Evolutionary conservation across 2,888 invertebrate genomes (phyloP).

Genomic region (Pachliopta kotzebuea): DNA sequence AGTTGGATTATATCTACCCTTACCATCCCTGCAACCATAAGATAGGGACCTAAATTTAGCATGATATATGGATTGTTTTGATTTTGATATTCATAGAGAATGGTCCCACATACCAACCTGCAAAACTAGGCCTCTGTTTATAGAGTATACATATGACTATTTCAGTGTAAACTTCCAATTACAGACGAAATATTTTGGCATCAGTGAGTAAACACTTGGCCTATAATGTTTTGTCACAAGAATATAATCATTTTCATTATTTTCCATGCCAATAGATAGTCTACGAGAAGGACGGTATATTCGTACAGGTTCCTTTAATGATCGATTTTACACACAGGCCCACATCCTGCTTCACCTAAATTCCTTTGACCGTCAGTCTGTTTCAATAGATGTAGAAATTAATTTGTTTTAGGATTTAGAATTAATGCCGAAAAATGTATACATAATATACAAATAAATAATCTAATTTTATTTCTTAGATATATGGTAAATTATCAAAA

Average conservation of each 20-base stretch:
- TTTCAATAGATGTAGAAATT: slow-evolving; percentile 24
- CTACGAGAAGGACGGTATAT: slow-evolving; percentile 63
- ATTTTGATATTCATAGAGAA: slow-evolving; percentile 70
- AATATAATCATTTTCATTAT: slow-evolving; percentile 28
- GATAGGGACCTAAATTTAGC: slow-evolving; percentile 57
- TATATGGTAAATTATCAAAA: slow-evolving; percentile 23
- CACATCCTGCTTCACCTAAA: slow-evolving; percentile 39
- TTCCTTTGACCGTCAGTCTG: slow-evolving; percentile 49
- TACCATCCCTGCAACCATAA: slow-evolving; percentile 60
- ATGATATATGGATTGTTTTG: slow-evolving; percentile 65
- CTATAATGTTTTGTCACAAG: slow-evolving; percentile 38
- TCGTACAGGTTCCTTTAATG: slow-evolving; percentile 50
- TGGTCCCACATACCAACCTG: slow-evolving; percentile 73
- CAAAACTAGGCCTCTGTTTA: slow-evolving; percentile 63
- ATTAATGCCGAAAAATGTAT: slow-evolving; percentile 36
- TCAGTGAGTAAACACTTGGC: slow-evolving; percentile 42
- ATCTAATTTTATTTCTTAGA: slow-evolving; percentile 11
- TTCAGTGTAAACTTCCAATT: slow-evolving; percentile 30
- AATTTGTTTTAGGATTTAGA: slow-evolving; percentile 18
- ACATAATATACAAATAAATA: slow-evolving; percentile 22
- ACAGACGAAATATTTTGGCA: slow-evolving; percentile 32
- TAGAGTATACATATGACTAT: slow-evolving; percentile 34
- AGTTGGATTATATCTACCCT: slow-evolving; percentile 63
- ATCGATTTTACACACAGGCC: slow-evolving; percentile 31
- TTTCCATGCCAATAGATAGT: slow-evolving; percentile 45